Base-by-base conservation (phyloP, 2,888 invertebrate genomes). In the Rotaria socialis region DNA sequence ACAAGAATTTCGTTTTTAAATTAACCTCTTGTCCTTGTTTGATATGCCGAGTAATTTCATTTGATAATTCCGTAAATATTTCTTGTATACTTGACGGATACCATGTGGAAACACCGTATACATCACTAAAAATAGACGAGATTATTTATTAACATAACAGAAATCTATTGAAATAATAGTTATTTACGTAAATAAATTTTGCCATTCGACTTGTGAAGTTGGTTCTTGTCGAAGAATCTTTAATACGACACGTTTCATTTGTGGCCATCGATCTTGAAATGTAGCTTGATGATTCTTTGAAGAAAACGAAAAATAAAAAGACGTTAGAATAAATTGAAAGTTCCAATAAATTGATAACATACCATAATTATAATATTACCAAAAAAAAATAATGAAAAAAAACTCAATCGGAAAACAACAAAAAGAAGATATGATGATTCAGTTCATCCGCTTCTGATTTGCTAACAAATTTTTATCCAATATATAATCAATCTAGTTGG, bases 181-280 rank as follows among this genome's bases (percentile, higher is more conserved):
- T 58, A 86, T 89, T 88, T 89, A 92, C 92, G 95, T 96, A 92
- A 98, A 98, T 85, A 98, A 93, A 92, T 96, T 96, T 91, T 99
- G 98, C 99, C 99, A 99, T 93, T 99, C 97, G 87, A 93, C 93
- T 89, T 96, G 95, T 24, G 95, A 94, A 1, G 99, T 97, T 14
- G 95, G 93, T 92, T 98, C 96, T 92, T 98, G 97, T 90, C 96
- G 94, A 85, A 99, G 92, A 87, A 99, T 93, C 92, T 97, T 96
- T 88, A 96, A 92, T 87, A 99, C 96, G 89, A 96, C 96, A 22
- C 96, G 95, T 88, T 96, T 94, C 95, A 97, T 97, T 89, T 93
- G 93, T 87, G 96, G 96, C 98, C 98, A 99, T 93, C 96, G 95
- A 90, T 96, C 96, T 92, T 97, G 96, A 91, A 97, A 97, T 43